A percentile compares a stretch with the other conserved stretches of the same genome.
Evolutionary conservation across 37 sponge, comb jelly and placozoan genomes (phyloP).

Genomic region (Beroe forskalii): DNA sequence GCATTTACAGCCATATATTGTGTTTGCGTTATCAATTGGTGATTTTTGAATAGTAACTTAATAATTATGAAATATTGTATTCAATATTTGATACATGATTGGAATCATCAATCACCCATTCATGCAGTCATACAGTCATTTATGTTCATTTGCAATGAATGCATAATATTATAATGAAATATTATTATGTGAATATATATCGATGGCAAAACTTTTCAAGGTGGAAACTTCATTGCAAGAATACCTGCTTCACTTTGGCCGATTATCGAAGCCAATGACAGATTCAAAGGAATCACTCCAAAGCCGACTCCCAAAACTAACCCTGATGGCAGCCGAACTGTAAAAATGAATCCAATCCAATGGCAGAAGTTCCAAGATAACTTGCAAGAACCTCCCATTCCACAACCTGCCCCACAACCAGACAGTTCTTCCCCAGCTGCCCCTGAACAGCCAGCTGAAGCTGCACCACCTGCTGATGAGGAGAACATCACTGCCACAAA

Average conservation of each 20-base stretch:
- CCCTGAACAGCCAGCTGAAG: not conserved
- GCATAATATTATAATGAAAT: too few species aligned
- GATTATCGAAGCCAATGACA: not conserved
- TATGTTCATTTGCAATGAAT: not conserved
- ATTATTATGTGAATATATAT: too few species aligned
- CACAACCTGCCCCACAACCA: too few species aligned
- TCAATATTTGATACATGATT: too few species aligned
- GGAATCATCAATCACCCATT: too few species aligned
- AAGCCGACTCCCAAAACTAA: not conserved
- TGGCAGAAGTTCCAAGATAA: slow-evolving; percentile 33
- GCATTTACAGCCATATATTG: too few species aligned
- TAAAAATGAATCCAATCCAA: not conserved
- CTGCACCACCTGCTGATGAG: not conserved
- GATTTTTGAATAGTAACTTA: too few species aligned
- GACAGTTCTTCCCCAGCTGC: not conserved
- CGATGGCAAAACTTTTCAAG: too few species aligned
- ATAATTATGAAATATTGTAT: too few species aligned
- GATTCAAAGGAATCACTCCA: slow-evolving; percentile 12
- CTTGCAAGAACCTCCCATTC: slow-evolving; percentile 1
- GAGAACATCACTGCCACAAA: not conserved
- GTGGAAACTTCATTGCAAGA: not conserved
- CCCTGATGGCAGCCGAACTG: slow-evolving; percentile 23
- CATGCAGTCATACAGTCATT: not conserved
- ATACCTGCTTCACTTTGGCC: not conserved
- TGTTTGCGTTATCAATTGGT: too few species aligned